phyloP scores from a whole-genome alignment of 2,888 invertebrate species.

The Cantharis nigra region DNA sequence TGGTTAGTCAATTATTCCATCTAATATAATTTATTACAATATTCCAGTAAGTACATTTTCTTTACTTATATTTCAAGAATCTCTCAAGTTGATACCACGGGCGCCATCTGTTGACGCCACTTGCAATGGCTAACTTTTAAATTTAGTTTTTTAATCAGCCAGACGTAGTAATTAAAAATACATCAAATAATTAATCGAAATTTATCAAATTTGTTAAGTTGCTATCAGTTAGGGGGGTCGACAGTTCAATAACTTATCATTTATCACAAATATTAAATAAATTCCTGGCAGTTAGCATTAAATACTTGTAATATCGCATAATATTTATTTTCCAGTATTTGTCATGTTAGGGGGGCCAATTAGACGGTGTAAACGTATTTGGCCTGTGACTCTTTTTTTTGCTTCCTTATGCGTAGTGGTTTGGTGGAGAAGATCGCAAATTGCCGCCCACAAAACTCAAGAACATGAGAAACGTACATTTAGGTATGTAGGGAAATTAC shows the following conservation, averaged over 20 bases:
- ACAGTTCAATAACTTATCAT: neutral
- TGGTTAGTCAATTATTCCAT: neutral
- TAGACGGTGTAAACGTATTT: conserved; percentile 47
- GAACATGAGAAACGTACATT: conserved; percentile 31
- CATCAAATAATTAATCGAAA: neutral
- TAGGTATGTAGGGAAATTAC: conserved; percentile 4
- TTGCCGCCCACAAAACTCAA: conserved; percentile 22
- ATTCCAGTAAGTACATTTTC: neutral
- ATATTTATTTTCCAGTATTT: conserved; percentile 7
- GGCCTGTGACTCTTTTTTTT: conserved; percentile 43
- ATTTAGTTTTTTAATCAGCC: neutral
- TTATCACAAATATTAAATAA: neutral
- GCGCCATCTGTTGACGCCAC: neutral
- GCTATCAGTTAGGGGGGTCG: neutral
- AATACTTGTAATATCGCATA: neutral
- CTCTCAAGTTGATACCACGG: neutral
- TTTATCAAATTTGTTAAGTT: neutral
- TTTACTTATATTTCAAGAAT: neutral
- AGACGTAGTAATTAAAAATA: neutral
- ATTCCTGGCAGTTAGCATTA: neutral
- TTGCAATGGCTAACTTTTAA: neutral
- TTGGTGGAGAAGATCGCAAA: conserved; percentile 39
- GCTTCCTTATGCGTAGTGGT: conserved; percentile 40
- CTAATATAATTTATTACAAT: neutral
- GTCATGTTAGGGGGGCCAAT: conserved; percentile 48